A percentile compares a stretch with the other conserved stretches of the same genome.
phyloP scores from a whole-genome alignment of 2,888 invertebrate genomes.

The Tineola bisselliella region DNA sequence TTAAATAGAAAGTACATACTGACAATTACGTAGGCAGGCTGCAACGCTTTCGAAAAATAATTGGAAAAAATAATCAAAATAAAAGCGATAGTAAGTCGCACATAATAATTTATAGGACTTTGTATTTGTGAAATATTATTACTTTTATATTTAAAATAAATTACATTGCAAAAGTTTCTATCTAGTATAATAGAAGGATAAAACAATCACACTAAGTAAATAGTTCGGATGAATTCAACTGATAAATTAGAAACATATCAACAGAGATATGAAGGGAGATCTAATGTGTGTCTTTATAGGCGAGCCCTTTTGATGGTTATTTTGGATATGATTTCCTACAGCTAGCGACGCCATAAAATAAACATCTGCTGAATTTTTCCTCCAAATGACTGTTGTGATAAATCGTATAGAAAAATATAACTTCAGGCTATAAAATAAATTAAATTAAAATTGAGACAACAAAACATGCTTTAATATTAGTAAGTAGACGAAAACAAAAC shows the following conservation, averaged over 20 bases:
- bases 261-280: not conserved
- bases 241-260: not conserved
- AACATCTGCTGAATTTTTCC: conserved; percentile 8
- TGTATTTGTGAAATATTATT: too few relatives aligned
- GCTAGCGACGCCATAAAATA: conserved; percentile 11
- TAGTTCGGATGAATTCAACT: not conserved
- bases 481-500: not conserved
- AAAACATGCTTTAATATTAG: not conserved
- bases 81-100: too few relatives aligned
- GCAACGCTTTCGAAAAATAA: too few relatives aligned
- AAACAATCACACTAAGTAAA: too few relatives aligned
- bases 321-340: conserved; percentile 19
- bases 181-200: too few relatives aligned
- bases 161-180: too few relatives aligned
- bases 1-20: too few relatives aligned
- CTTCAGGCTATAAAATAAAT: not conserved
- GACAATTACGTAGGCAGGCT: too few relatives aligned
- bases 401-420: not conserved
- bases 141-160: too few relatives aligned
- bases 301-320: conserved; percentile 50
- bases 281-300: conserved; percentile 48
- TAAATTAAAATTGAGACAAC: not conserved
- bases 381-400: conserved; percentile 4
- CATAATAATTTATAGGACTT: too few relatives aligned
- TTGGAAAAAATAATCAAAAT: too few relatives aligned